phyloP scores from a whole-genome alignment of 1,140 invertebrate species.

The Scaptodrosophila lebanonensis region DNA sequence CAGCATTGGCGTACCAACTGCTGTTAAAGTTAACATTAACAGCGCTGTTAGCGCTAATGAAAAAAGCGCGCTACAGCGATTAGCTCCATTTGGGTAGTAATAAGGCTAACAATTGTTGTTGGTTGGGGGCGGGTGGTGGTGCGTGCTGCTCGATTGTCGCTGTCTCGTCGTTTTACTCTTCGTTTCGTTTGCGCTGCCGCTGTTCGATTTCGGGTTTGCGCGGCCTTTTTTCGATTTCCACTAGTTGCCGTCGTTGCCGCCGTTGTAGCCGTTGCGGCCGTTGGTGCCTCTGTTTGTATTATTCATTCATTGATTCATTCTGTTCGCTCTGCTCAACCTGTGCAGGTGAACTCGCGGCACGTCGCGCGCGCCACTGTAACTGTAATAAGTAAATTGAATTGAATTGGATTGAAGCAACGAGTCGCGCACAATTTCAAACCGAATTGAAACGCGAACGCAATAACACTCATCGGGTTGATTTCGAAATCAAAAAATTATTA shows the following conservation, averaged over 20 bases:
- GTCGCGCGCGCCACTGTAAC: constrained; percentile 27
- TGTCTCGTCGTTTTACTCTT: constrained; percentile 17
- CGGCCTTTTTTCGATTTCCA: constrained; percentile 18
- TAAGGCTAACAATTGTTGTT: constrained; percentile 35
- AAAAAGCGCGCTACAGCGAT: background rate
- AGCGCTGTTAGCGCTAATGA: background rate
- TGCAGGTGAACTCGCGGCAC: constrained; percentile 53
- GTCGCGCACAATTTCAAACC: too few relatives aligned
- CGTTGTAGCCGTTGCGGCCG: constrained; percentile 8
- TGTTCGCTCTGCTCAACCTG: constrained; percentile 62
- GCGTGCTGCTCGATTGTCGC: constrained; percentile 6
- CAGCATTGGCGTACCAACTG: too few relatives aligned
- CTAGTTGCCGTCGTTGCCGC: constrained; percentile 8
- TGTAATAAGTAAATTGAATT: constrained; percentile 43
- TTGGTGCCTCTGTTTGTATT: constrained; percentile 23
- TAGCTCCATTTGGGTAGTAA: constrained; percentile 20
- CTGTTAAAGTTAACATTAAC: background rate
- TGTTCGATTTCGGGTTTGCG: too few relatives aligned
- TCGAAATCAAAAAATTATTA: too few relatives aligned
- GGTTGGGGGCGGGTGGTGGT: background rate
- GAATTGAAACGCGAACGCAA: constrained; percentile 8
- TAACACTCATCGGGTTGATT: constrained; percentile 1
- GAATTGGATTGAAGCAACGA: constrained; percentile 15
- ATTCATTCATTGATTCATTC: constrained; percentile 59
- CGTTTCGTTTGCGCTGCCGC: constrained; percentile 12